Conservation (phyloP, 1,140 invertebrate species). For the Callitettix versicolor region DNA sequence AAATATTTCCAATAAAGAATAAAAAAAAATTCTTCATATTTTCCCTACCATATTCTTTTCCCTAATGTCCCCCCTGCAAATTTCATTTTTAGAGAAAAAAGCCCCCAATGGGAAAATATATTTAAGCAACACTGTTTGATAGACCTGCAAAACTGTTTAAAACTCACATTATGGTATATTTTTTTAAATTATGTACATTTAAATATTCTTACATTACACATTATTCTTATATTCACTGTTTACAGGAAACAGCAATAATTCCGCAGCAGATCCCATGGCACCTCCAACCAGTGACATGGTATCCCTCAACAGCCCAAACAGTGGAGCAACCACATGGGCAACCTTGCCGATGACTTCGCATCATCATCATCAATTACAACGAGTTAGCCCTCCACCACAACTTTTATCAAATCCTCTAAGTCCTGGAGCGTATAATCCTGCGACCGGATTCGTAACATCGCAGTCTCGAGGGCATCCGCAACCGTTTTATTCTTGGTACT, state of each 20-base stretch:
- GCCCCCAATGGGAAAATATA: too few relatives aligned
- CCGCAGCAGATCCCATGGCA: conserved; percentile 14
- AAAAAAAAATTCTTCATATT: too few relatives aligned
- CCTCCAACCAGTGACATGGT: conserved; percentile 19
- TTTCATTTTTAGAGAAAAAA: too few relatives aligned
- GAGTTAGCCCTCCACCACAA: conserved; percentile 16
- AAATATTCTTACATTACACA: too few relatives aligned
- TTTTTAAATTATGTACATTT: too few relatives aligned
- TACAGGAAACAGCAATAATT: conserved; percentile 8
- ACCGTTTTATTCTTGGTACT: conserved; percentile 25
- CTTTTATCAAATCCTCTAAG: conserved; percentile 15
- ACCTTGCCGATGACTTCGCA: conserved; percentile 8
- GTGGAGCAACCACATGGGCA: conserved; percentile 16
- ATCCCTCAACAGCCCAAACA: conserved; percentile 22
- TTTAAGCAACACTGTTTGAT: too few relatives aligned
- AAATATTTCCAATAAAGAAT: too few relatives aligned
- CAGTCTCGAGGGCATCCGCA: conserved; percentile 21
- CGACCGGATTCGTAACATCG: conserved; percentile 18
- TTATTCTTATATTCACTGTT: too few relatives aligned
- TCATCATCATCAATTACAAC: conserved; percentile 17
- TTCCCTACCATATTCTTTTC: too few relatives aligned
- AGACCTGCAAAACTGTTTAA: too few relatives aligned
- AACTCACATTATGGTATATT: too few relatives aligned
- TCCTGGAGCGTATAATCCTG: conserved; percentile 19
- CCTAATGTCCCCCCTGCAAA: too few relatives aligned